phyloP scores from a whole-genome alignment of 2,113 vertebrate species.

The Colinus virginianus region DNA sequence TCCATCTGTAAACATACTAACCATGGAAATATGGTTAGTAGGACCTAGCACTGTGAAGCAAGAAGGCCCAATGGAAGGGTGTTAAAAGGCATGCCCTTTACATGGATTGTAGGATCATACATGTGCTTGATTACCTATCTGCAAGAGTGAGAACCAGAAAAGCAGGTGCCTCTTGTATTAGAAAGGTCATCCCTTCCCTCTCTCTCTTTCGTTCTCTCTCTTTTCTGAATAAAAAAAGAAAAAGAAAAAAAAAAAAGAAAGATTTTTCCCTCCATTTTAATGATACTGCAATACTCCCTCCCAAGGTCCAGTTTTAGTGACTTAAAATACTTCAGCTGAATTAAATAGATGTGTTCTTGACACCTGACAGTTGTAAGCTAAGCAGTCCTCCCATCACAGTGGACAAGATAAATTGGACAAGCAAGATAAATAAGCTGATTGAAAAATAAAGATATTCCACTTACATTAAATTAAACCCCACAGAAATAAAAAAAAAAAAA shows the following conservation, averaged over 20 bases:
- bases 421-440: background rate
- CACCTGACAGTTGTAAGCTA: background rate
- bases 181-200: accelerated
- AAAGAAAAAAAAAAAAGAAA: background rate
- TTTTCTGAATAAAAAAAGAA: background rate
- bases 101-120: background rate
- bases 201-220: background rate
- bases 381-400: accelerated
- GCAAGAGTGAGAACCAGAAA: background rate
- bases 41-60: background rate
- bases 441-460: background rate
- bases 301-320: background rate
- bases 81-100: background rate
- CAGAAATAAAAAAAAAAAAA: background rate
- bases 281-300: background rate
- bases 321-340: background rate
- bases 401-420: background rate
- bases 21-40: background rate
- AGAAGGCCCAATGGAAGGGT: accelerated
- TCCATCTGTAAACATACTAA: background rate
- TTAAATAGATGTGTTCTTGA: background rate
- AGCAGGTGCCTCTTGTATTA: background rate
- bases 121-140: background rate
- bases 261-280: background rate
- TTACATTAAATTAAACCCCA: background rate